A percentile compares a stretch with the other conserved stretches of the same genome.
Evolutionary conservation across 64 coral and sea anemone species (phyloP).

Genomic region (Porites australiensis): DNA sequence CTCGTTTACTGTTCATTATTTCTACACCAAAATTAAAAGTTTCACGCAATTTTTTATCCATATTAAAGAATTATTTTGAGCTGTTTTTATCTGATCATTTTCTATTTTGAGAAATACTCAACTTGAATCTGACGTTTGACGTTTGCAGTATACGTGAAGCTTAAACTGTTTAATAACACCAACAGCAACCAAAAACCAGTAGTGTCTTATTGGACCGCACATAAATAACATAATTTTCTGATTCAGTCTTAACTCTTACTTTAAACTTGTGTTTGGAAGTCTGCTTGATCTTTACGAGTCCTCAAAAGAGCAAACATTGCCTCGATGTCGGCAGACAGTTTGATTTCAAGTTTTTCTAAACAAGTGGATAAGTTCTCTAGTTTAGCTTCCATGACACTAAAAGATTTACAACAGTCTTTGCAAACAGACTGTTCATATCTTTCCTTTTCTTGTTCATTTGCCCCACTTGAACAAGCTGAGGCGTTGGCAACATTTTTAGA

Average conservation of each 20-base stretch:
- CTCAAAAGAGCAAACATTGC: slow-evolving; percentile 72
- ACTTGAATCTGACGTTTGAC: no score
- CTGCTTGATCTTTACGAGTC: slow-evolving; percentile 10
- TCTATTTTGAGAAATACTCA: no score
- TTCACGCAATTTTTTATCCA: no score
- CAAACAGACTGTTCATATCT: slow-evolving; percentile 11
- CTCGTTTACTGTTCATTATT: no score
- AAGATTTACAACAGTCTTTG: slow-evolving; percentile 48
- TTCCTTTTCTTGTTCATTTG: neutral
- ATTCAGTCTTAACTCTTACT: neutral
- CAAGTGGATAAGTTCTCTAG: slow-evolving; percentile 58
- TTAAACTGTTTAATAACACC: no score
- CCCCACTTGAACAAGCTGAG: neutral
- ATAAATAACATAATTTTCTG: no score
- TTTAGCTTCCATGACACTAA: slow-evolving; percentile 66
- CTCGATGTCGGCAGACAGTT: slow-evolving; percentile 64
- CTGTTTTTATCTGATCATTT: no score
- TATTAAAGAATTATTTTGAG: no score
- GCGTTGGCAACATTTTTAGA: neutral
- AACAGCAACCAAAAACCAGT: no score
- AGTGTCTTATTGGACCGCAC: no score
- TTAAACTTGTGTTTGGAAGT: slow-evolving; percentile 40
- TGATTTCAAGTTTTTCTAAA: slow-evolving; percentile 70
- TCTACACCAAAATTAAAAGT: no score
- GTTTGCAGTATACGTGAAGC: no score